phyloP scores from a whole-genome alignment of 2,113 vertebrate species.

The Terrapene triunguis region DNA sequence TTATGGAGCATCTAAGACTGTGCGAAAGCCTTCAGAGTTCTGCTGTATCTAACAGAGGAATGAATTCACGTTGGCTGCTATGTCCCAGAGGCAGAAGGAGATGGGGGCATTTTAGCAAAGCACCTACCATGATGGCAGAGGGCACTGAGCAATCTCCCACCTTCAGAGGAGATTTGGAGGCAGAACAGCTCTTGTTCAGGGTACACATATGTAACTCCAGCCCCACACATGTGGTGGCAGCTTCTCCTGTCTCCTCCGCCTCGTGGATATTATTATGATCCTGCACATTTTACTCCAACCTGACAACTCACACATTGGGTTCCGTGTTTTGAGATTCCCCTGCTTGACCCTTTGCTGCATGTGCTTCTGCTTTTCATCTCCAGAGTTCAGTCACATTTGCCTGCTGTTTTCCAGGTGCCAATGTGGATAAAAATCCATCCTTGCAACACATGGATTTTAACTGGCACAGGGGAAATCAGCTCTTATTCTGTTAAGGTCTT shows the following conservation, averaged over 20 bases:
- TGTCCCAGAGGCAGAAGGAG: constrained; percentile 24
- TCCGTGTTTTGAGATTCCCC: background rate
- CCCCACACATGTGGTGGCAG: background rate
- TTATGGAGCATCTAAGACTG: background rate
- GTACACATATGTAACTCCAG: background rate
- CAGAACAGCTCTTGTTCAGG: background rate
- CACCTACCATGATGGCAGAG: background rate
- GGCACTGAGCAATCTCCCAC: background rate
- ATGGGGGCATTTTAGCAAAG: background rate
- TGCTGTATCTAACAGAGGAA: background rate
- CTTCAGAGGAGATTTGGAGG: background rate
- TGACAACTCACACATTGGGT: background rate
- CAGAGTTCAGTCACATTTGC: background rate
- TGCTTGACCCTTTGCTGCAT: constrained; percentile 13
- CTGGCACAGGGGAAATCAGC: constrained; percentile 9
- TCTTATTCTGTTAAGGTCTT: constrained; percentile 28
- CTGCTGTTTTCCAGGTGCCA: constrained; percentile 20
- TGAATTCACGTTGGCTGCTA: background rate
- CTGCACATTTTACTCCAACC: background rate
- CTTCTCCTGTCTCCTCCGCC: background rate
- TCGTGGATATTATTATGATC: background rate
- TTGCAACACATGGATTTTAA: background rate
- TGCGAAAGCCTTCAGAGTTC: background rate
- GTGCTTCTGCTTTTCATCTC: constrained; percentile 31
- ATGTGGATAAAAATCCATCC: background rate